These are phyloP conservation scores for Xylota segnis DNA, from an alignment of 2,888 invertebrate genomes.

Conservation along the genomic window DNA sequence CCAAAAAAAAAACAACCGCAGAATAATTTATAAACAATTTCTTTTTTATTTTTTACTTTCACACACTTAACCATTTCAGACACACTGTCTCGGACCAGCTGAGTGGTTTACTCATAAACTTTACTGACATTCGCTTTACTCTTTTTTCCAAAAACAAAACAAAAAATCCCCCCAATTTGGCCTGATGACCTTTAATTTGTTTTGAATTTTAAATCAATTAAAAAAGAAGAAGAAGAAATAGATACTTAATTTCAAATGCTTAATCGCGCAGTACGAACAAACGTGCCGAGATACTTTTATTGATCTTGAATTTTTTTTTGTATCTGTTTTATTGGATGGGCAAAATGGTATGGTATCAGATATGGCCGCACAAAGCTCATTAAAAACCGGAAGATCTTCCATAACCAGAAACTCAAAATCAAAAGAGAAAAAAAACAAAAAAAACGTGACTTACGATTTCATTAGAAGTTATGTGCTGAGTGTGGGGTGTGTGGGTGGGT, in stretches of 20 bases:
- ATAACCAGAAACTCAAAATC: constrained; percentile 6
- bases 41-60: constrained; percentile 1
- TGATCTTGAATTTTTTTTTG: constrained; percentile 29
- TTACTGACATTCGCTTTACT: not conserved
- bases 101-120: not conserved
- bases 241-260: not conserved
- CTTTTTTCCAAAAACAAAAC: too few species aligned
- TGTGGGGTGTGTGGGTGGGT: constrained; percentile 1
- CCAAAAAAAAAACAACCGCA: constrained; percentile 7
- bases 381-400: constrained; percentile 52
- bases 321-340: constrained; percentile 8
- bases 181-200: constrained; percentile 68
- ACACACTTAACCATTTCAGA: constrained; percentile 11
- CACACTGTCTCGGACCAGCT: constrained; percentile 4
- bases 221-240: constrained; percentile 10
- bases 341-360: constrained; percentile 18
- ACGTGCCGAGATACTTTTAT: constrained; percentile 23
- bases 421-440: constrained; percentile 13
- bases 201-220: constrained; percentile 63
- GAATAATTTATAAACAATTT: constrained; percentile 8
- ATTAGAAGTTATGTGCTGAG: not conserved
- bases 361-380: constrained; percentile 24
- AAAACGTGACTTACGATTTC: constrained; percentile 29
- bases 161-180: constrained; percentile 48
- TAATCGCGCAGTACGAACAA: constrained; percentile 5